A percentile compares a stretch with the other conserved stretches of the same genome.
phyloP scores from a whole-genome alignment of 2,888 invertebrate species.

The Sarcophaga rosellei region DNA sequence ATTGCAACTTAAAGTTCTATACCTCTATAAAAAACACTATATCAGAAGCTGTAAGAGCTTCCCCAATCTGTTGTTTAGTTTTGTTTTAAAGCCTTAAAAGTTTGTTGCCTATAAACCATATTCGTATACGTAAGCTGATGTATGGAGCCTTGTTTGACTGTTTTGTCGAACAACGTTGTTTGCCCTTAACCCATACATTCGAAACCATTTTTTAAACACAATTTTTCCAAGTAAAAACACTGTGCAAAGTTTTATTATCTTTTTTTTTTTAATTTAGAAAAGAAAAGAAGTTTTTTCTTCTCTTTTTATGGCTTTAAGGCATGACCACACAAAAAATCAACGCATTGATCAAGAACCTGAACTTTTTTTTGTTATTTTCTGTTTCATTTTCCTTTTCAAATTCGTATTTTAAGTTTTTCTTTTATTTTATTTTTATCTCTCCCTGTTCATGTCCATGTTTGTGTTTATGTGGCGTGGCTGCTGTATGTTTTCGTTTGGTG shows the following conservation, averaged over 20 bases:
- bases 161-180: no score
- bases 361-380: constrained; percentile 17
- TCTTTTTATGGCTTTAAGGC: constrained; percentile 40
- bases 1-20: no score
- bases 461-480: background rate
- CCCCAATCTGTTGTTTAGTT: no score
- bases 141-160: no score
- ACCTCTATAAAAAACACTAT: no score
- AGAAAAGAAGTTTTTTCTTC: background rate
- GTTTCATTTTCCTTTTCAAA: background rate
- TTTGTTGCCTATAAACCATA: no score
- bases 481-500: background rate
- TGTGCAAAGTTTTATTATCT: background rate
- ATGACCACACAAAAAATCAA: constrained; percentile 50
- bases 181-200: no score
- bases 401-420: constrained; percentile 11
- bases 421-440: background rate
- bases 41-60: no score
- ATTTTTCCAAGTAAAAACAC: background rate
- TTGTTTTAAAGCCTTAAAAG: no score
- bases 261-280: background rate
- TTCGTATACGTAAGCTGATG: no score
- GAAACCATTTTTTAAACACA: background rate
- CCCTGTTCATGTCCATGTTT: background rate
- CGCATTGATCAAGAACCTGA: constrained; percentile 42